phyloP scores from a whole-genome alignment of 53 echinoderm and acorn worm genomes.

The Pentamera pediparva region DNA sequence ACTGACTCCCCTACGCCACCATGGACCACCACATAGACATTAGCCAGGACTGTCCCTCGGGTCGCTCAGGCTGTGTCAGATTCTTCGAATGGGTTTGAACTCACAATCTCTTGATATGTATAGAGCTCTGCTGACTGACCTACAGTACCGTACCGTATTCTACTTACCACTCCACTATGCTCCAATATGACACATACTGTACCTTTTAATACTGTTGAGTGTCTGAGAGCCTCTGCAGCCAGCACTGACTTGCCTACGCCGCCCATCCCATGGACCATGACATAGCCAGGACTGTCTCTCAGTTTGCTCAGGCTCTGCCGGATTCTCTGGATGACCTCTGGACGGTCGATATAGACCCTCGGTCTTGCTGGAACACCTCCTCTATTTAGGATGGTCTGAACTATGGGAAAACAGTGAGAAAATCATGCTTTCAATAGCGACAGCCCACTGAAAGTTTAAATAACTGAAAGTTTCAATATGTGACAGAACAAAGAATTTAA shows the following conservation, averaged over 20 bases:
- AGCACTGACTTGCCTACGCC: constrained; percentile 77
- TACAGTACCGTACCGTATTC: no score
- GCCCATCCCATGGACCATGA: constrained; percentile 88
- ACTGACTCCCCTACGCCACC: constrained; percentile 84
- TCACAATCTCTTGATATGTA: no score
- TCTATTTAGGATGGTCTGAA: constrained; percentile 57
- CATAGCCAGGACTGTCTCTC: constrained; percentile 61
- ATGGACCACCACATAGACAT: constrained; percentile 76
- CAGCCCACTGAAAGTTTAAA: no score
- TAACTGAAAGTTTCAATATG: no score
- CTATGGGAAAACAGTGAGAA: constrained; percentile 33
- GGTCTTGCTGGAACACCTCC: constrained; percentile 77
- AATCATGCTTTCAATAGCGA: not conserved
- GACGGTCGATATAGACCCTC: constrained; percentile 58
- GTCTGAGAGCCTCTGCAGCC: constrained; percentile 65
- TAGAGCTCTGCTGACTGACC: no score
- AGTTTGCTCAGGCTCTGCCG: constrained; percentile 40
- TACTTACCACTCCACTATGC: not conserved
- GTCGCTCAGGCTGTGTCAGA: no score
- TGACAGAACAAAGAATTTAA: no score
- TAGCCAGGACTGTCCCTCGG: no score
- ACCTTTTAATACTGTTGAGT: constrained; percentile 68
- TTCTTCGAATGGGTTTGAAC: no score
- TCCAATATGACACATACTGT: not conserved
- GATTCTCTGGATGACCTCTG: constrained; percentile 38